Evolutionary conservation across 2,797 vertebrate species (phyloP).

Genomic region (Propithecus deckenii): DNA sequence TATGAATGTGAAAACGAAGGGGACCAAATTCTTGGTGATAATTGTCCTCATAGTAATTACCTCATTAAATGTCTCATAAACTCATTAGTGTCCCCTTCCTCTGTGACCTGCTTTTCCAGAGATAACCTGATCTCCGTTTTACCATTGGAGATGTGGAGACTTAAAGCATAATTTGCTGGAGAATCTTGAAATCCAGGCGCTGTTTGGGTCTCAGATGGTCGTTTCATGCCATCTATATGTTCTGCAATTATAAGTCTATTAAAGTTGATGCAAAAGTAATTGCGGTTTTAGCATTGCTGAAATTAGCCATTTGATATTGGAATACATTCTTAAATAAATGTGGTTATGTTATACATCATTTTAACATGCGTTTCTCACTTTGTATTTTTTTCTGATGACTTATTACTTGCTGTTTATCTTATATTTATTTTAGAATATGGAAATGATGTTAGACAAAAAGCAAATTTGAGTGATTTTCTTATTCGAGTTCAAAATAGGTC

Average conservation of each 20-base stretch:
- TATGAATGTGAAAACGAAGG: constrained; percentile 59
- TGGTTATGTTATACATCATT: too few relatives aligned
- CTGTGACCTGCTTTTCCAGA: constrained; percentile 83
- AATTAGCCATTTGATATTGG: too few relatives aligned
- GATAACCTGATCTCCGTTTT: constrained; percentile 78
- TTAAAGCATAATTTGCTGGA: constrained; percentile 69
- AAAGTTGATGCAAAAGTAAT: too few relatives aligned
- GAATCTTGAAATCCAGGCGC: constrained; percentile 86
- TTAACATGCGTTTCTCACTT: too few relatives aligned
- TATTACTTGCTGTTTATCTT: too few relatives aligned
- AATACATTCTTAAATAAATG: too few relatives aligned
- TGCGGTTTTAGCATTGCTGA: too few relatives aligned
- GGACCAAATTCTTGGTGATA: constrained; percentile 83
- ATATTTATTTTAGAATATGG: too few relatives aligned
- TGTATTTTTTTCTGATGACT: too few relatives aligned
- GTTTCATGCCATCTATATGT: constrained; percentile 92
- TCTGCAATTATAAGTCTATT: constrained; percentile 82
- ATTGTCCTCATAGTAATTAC: constrained; percentile 85
- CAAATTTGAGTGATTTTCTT: too few relatives aligned
- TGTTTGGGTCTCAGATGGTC: constrained; percentile 85
- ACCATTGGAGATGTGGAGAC: constrained; percentile 70
- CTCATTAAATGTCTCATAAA: constrained; percentile 86
- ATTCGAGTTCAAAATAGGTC: too few relatives aligned
- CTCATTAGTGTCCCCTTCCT: constrained; percentile 88
- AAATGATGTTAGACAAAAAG: too few relatives aligned